These are phyloP conservation scores for Sicus ferrugineus DNA, from an alignment of 2,888 invertebrate species.

Conservation along the genomic window DNA sequence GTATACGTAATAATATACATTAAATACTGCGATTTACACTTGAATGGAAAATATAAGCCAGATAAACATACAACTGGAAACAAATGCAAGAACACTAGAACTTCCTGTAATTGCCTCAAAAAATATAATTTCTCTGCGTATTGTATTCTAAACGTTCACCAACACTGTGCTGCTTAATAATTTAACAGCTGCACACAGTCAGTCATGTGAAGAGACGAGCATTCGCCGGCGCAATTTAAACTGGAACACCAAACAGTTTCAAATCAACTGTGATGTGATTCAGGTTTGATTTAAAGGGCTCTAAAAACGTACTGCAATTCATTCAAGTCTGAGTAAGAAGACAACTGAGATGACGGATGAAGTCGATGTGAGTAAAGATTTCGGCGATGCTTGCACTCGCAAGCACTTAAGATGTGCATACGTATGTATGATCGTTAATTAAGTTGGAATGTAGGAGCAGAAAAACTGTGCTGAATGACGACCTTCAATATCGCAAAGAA, in stretches of 20 bases:
- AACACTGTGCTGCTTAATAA: neutral
- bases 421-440: neutral
- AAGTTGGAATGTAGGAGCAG: neutral
- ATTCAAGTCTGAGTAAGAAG: neutral
- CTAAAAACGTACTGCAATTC: neutral
- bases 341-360: slow-evolving; percentile 19
- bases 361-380: slow-evolving; percentile 14
- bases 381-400: neutral
- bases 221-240: neutral
- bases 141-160: no score
- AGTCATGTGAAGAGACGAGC: neutral
- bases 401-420: neutral
- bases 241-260: neutral
- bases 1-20: no score
- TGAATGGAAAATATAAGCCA: no score
- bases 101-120: no score
- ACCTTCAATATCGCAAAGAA: neutral
- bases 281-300: neutral
- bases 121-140: no score
- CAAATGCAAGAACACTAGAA: no score
- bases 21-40: no score
- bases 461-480: neutral
- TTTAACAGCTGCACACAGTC: neutral
- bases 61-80: no score
- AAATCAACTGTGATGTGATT: neutral